A percentile compares a stretch with the other conserved stretches of the same genome.
phyloP scores from a whole-genome alignment of 2,797 vertebrate genomes.

The Gallinago nigripennis region DNA sequence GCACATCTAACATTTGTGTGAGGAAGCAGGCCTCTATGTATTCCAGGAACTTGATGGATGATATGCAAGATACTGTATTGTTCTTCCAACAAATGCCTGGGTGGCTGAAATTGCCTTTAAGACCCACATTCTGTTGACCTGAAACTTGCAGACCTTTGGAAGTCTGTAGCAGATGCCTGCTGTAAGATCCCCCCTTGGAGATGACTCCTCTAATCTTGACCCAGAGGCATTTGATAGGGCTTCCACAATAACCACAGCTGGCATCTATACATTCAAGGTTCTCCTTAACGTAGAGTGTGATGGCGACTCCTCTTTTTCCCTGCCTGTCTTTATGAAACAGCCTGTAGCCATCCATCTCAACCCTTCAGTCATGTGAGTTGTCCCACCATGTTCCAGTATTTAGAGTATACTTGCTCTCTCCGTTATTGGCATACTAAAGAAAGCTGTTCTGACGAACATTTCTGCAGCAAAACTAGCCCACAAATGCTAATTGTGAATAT shows the following conservation, averaged over 20 bases:
- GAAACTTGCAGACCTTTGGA: background rate
- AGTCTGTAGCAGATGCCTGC: background rate
- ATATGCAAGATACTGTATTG: background rate
- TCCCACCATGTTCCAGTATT: background rate
- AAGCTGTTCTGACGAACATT: conserved; percentile 3
- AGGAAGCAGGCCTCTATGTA: background rate
- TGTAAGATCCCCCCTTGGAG: background rate
- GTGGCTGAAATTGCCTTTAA: background rate
- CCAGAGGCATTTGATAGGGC: background rate
- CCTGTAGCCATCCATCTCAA: background rate
- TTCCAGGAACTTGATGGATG: background rate
- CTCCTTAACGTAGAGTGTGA: background rate
- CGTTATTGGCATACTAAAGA: background rate
- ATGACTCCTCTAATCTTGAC: background rate
- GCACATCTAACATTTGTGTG: background rate
- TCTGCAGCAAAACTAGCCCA: background rate
- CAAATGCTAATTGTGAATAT: background rate
- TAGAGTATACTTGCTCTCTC: background rate
- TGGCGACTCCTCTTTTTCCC: background rate
- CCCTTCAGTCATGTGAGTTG: background rate
- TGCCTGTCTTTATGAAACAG: background rate
- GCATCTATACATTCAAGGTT: background rate
- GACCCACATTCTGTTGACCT: background rate
- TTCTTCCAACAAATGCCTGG: background rate
- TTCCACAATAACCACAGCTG: background rate